Evolutionary conservation across 2,113 vertebrate genomes (phyloP).

Genomic region (Petaurus breviceps): DNA sequence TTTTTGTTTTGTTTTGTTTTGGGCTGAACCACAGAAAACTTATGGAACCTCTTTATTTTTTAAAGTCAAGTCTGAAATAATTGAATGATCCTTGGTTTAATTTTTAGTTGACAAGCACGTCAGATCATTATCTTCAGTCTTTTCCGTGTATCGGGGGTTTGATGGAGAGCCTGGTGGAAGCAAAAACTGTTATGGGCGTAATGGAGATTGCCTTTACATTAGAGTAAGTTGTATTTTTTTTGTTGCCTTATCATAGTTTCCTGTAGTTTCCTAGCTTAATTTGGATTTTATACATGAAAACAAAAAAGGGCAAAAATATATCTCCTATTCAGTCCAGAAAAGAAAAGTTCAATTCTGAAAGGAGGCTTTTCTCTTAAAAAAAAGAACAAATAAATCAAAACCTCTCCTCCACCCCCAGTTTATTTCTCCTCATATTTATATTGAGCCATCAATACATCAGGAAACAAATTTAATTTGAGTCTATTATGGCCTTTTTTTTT

Average conservation of each 20-base stretch:
- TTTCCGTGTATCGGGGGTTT: slow-evolving; percentile 86
- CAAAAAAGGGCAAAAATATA: background rate
- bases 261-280: background rate
- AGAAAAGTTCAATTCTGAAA: background rate
- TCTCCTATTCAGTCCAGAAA: background rate
- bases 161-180: slow-evolving; percentile 87
- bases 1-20: background rate
- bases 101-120: slow-evolving; percentile 88
- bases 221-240: slow-evolving; percentile 78
- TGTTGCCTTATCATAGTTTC: background rate
- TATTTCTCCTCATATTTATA: background rate
- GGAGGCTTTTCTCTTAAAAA: background rate
- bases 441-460: background rate
- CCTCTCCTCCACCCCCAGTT: background rate
- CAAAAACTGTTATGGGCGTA: slow-evolving; percentile 93
- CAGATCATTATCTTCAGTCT: slow-evolving; percentile 90
- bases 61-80: background rate
- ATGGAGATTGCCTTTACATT: slow-evolving; percentile 84
- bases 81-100: background rate
- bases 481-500: background rate
- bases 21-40: fast-evolving
- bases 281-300: background rate
- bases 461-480: background rate
- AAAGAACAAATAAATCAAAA: background rate
- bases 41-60: fast-evolving